Evolutionary conservation across 2,113 vertebrate genomes (phyloP).

Genomic region (Cebidichthys violaceus): DNA sequence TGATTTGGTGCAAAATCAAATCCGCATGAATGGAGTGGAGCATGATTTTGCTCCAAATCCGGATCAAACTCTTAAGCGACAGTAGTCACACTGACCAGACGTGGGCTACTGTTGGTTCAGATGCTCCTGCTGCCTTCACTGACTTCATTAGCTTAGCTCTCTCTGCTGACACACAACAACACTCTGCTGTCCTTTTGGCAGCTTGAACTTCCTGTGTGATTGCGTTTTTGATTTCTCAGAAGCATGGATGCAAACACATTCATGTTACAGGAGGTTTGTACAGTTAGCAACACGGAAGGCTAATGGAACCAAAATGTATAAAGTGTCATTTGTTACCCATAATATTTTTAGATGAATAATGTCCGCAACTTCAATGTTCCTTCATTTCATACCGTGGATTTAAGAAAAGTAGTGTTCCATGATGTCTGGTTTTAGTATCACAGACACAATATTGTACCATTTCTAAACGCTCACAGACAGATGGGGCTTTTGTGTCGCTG

Average conservation of each 20-base stretch:
- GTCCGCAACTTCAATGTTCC: background rate
- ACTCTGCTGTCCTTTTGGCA: conserved; percentile 5
- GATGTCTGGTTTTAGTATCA: background rate
- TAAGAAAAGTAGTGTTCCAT: background rate
- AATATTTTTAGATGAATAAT: background rate
- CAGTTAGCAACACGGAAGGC: background rate
- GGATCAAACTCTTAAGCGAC: background rate
- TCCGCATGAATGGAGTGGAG: background rate
- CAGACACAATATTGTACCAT: background rate
- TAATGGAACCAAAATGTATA: background rate
- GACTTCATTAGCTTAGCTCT: background rate
- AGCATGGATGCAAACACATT: background rate
- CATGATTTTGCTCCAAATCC: background rate
- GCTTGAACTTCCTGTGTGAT: background rate
- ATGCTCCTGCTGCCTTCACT: conserved; percentile 1
- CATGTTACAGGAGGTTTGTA: background rate
- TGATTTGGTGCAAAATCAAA: background rate
- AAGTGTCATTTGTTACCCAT: background rate
- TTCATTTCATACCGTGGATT: background rate
- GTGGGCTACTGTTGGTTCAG: conserved; percentile 2
- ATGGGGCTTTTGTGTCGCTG: background rate
- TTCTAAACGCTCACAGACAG: background rate
- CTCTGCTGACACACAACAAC: conserved; percentile 6
- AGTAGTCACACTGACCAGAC: conserved; percentile 1
- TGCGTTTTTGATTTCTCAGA: background rate